Conservation (phyloP, 2,797 vertebrate species). For the Sebastolobus alascanus region DNA sequence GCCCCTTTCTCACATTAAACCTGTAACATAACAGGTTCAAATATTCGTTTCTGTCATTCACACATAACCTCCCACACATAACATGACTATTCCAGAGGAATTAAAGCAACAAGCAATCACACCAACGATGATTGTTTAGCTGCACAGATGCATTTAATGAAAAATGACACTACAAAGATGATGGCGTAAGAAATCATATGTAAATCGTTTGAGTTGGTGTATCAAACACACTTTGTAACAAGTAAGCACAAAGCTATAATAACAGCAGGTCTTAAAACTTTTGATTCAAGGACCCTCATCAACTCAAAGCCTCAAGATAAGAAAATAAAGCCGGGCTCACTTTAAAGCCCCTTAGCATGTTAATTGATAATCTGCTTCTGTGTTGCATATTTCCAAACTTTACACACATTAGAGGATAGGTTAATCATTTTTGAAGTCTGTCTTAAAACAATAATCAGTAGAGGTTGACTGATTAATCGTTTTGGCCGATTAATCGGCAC, state of each 20-base stretch:
- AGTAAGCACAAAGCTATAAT: no score
- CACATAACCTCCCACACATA: conserved; percentile 59
- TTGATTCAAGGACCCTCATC: neutral
- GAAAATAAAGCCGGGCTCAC: neutral
- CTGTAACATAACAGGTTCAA: conserved; percentile 49
- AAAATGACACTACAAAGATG: neutral
- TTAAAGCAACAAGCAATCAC: neutral
- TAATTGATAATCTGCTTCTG: neutral
- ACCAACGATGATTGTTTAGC: neutral
- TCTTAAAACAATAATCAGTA: no score
- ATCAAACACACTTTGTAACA: no score
- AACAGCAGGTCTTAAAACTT: no score
- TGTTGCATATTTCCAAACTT: neutral
- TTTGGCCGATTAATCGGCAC: no score
- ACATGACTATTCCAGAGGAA: conserved; percentile 7
- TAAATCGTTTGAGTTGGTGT: neutral
- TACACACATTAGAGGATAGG: no score
- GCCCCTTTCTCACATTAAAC: conserved; percentile 34
- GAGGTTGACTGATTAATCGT: no score
- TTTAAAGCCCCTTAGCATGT: neutral
- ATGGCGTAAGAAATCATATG: neutral
- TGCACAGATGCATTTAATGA: neutral
- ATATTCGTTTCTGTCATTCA: conserved; percentile 46
- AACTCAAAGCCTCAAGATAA: neutral
- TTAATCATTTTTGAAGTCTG: no score